These are phyloP conservation scores for Apistogramma diplotaenia DNA, from an alignment of 2,113 vertebrate genomes.

Conservation along the genomic window DNA sequence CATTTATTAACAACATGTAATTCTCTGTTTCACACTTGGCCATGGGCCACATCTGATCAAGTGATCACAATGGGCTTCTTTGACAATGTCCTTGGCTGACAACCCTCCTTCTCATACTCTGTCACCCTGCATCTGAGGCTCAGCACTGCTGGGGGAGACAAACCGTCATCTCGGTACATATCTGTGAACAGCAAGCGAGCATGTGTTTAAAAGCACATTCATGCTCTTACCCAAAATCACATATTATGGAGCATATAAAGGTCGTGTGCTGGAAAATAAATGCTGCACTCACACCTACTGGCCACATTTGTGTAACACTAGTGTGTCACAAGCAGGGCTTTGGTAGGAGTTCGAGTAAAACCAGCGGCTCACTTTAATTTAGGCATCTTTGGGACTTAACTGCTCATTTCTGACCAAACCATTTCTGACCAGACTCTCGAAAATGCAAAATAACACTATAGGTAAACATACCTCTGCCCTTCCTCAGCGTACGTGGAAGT, in stretches of 20 bases:
- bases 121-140: neutral
- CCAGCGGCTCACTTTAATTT: neutral
- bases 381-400: neutral
- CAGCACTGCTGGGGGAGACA: neutral
- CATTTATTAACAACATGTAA: neutral
- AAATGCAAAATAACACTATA: neutral
- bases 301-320: neutral
- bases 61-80: neutral
- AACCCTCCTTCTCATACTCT: neutral
- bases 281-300: slow-evolving; percentile 65
- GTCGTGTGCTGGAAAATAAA: neutral
- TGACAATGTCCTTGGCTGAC: neutral
- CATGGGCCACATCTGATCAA: neutral
- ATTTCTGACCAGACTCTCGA: neutral
- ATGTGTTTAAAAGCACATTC: no score
- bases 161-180: no score
- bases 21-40: neutral
- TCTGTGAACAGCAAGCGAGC: neutral
- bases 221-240: neutral
- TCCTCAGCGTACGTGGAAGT: slow-evolving; percentile 30
- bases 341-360: neutral
- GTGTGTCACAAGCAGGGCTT: neutral
- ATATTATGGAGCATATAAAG: neutral
- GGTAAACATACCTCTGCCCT: neutral
- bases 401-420: neutral